These are phyloP conservation scores for Hedychridium roseum DNA, from an alignment of 2,888 invertebrate species.

Conservation along the genomic window DNA sequence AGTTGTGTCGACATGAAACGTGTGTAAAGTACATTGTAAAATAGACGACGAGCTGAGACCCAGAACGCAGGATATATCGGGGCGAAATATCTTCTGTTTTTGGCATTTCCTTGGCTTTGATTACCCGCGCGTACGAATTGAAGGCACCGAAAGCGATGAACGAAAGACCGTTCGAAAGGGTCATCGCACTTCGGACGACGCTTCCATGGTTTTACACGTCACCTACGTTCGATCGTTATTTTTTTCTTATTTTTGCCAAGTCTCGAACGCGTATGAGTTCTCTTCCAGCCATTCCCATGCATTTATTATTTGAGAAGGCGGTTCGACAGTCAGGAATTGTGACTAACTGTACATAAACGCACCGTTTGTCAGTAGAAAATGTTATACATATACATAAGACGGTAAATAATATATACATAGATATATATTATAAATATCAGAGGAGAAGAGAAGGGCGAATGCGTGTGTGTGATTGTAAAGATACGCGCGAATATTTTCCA, in stretches of 20 bases:
- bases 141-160: no score
- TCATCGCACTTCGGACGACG: not conserved
- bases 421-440: constrained; percentile 41
- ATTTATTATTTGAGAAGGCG: constrained; percentile 21
- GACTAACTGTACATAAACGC: constrained; percentile 61
- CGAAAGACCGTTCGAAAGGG: no score
- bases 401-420: constrained; percentile 37
- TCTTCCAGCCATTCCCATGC: constrained; percentile 5
- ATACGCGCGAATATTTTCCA: constrained; percentile 46
- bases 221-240: constrained; percentile 7
- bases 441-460: constrained; percentile 22
- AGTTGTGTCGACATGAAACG: constrained; percentile 20
- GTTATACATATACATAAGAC: constrained; percentile 43
- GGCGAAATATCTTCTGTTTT: constrained; percentile 10
- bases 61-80: not conserved
- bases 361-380: constrained; percentile 57
- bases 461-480: no score
- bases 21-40: constrained; percentile 5
- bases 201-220: constrained; percentile 2
- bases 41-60: not conserved
- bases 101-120: constrained; percentile 32
- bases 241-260: no score
- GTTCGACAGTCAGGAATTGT: constrained; percentile 54
- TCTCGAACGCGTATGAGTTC: no score
- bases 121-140: constrained; percentile 1